A percentile compares a stretch with the other conserved stretches of the same genome.
Evolutionary conservation across 2,797 vertebrate genomes (phyloP).

Genomic region (Triplophysa bombifrons): DNA sequence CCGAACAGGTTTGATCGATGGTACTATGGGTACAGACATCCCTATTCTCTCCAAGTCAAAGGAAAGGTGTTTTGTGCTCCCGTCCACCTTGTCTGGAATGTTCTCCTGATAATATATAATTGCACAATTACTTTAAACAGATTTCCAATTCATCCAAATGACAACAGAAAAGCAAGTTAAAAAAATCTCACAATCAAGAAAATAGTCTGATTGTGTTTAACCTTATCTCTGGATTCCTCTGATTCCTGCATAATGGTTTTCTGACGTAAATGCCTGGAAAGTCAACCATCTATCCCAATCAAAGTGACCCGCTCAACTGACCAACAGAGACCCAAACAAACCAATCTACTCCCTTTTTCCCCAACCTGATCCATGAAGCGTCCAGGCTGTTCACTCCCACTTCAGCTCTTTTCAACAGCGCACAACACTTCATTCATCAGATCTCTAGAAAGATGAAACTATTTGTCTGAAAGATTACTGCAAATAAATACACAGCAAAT

Average conservation of each 20-base stretch:
- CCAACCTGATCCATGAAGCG: slow-evolving; percentile 63
- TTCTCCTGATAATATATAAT: slow-evolving; percentile 74
- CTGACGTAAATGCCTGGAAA: slow-evolving; percentile 62
- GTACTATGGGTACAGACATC: slow-evolving; percentile 63
- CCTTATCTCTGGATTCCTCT: slow-evolving; percentile 67
- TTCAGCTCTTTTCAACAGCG: slow-evolving; percentile 72
- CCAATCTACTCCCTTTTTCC: slow-evolving; percentile 56
- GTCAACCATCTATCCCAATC: slow-evolving; percentile 52
- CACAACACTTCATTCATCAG: slow-evolving; percentile 39
- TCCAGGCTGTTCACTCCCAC: slow-evolving; percentile 58
- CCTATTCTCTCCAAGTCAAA: slow-evolving; percentile 72
- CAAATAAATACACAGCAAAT: slow-evolving; percentile 34
- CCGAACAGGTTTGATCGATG: slow-evolving; percentile 54
- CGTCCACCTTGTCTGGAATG: slow-evolving; percentile 81
- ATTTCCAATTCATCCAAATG: neutral
- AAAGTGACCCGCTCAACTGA: slow-evolving; percentile 59
- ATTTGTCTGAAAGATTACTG: slow-evolving; percentile 53
- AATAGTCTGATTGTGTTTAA: slow-evolving; percentile 55
- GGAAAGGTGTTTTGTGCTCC: slow-evolving; percentile 65
- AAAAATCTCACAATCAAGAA: too few species aligned
- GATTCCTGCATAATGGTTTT: slow-evolving; percentile 69
- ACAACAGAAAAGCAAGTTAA: neutral
- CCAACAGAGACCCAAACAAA: slow-evolving; percentile 53
- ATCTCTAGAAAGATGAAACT: slow-evolving; percentile 69
- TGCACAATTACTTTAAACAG: neutral